These are phyloP conservation scores for Arnoldichthys spilopterus DNA, from an alignment of 2,797 vertebrate genomes.

Conservation along the genomic window DNA sequence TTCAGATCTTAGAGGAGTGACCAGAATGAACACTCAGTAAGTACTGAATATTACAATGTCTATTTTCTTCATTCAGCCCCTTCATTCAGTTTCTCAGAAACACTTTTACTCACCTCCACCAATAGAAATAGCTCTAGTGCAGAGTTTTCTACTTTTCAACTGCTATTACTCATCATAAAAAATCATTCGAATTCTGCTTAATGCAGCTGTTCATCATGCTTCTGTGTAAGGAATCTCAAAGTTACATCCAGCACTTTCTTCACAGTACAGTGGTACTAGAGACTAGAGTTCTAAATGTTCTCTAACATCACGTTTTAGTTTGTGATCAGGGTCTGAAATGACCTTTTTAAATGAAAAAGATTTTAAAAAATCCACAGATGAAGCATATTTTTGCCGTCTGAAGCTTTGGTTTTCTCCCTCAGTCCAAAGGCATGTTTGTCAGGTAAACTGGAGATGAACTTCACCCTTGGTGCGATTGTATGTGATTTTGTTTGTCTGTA, in stretches of 20 bases:
- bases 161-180: background rate
- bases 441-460: too few relatives aligned
- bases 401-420: too few relatives aligned
- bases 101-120: background rate
- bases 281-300: too few relatives aligned
- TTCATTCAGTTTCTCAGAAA: background rate
- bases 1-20: background rate
- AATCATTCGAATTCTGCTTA: background rate
- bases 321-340: constrained; percentile 12
- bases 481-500: too few relatives aligned
- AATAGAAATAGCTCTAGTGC: background rate
- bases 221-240: constrained; percentile 24
- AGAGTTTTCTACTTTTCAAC: background rate
- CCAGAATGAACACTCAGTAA: background rate
- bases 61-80: background rate
- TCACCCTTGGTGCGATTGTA: too few relatives aligned
- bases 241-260: constrained; percentile 6
- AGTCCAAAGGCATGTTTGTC: too few relatives aligned
- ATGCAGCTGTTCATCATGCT: background rate
- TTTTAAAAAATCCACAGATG: too few relatives aligned
- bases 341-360: too few relatives aligned
- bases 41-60: background rate
- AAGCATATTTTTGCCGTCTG: too few relatives aligned
- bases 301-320: constrained; percentile 14
- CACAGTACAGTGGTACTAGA: background rate